phyloP scores from a whole-genome alignment of 2,888 invertebrate species.

The Epinotia ramella region DNA sequence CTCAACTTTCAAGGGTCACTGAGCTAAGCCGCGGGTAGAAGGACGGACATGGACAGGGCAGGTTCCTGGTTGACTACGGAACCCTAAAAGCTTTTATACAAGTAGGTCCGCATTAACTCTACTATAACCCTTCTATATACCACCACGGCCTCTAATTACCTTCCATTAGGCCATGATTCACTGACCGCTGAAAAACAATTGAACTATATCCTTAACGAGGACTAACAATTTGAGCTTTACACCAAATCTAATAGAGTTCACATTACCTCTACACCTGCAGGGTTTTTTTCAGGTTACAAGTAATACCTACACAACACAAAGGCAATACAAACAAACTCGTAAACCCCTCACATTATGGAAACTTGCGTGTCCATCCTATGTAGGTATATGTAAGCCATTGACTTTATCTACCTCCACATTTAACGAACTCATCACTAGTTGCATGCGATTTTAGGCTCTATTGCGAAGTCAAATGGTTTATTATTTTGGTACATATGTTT shows the following conservation, averaged over 20 bases:
- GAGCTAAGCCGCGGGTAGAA: too few relatives aligned
- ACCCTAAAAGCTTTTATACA: background rate
- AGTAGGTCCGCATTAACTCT: background rate
- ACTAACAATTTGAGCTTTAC: background rate
- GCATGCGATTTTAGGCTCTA: background rate
- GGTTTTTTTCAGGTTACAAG: constrained; percentile 8
- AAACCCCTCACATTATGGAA: constrained; percentile 28
- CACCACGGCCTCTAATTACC: constrained; percentile 16
- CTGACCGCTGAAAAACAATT: background rate
- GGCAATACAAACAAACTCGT: constrained; percentile 41
- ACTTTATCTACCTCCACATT: background rate
- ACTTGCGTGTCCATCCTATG: constrained; percentile 7
- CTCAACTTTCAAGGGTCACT: too few relatives aligned
- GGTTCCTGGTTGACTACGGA: background rate
- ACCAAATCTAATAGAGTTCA: background rate
- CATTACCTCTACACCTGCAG: background rate
- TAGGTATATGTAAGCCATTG: background rate
- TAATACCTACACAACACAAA: background rate
- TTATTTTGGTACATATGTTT: background rate
- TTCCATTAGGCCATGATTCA: constrained; percentile 26
- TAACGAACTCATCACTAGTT: background rate
- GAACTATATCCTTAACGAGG: background rate
- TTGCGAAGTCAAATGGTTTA: background rate
- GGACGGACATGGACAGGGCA: too few relatives aligned
- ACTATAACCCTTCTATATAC: too few relatives aligned